Evolutionary conservation across 1,140 invertebrate genomes (phyloP).

Genomic region (Drosophila rufa): DNA sequence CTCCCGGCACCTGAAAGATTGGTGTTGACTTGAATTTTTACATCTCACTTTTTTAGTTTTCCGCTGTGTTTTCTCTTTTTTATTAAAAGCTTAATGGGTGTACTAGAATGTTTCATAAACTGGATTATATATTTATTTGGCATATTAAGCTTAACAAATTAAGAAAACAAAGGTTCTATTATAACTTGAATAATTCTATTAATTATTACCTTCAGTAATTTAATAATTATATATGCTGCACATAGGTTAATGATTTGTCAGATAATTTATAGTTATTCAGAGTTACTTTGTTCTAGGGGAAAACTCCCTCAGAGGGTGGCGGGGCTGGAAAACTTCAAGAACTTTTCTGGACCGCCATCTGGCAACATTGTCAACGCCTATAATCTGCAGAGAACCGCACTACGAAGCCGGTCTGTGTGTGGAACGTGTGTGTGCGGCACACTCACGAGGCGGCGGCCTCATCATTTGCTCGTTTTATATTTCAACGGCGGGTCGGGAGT

Average conservation of each 20-base stretch:
- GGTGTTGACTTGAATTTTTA: neutral
- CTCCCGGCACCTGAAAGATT: constrained; percentile 4
- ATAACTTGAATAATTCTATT: neutral
- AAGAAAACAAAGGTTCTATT: no score
- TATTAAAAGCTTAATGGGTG: neutral
- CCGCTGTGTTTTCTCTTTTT: no score
- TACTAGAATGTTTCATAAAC: neutral
- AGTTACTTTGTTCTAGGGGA: neutral
- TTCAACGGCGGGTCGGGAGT: constrained; percentile 48
- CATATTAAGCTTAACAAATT: no score
- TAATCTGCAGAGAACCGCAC: constrained; percentile 53
- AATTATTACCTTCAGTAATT: neutral
- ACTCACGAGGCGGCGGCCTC: constrained; percentile 49
- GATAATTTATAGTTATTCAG: neutral
- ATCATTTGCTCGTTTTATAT: constrained; percentile 81
- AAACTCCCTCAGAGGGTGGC: neutral
- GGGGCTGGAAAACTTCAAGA: constrained; percentile 4
- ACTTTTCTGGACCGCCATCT: constrained; percentile 29
- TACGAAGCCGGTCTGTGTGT: constrained; percentile 9
- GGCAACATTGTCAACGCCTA: constrained; percentile 59
- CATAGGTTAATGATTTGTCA: no score
- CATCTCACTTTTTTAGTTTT: neutral
- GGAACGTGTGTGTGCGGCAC: constrained; percentile 13
- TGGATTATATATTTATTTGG: neutral
- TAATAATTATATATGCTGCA: neutral